phyloP scores from a whole-genome alignment of 2,797 vertebrate species.

The Gallinago solitaria region DNA sequence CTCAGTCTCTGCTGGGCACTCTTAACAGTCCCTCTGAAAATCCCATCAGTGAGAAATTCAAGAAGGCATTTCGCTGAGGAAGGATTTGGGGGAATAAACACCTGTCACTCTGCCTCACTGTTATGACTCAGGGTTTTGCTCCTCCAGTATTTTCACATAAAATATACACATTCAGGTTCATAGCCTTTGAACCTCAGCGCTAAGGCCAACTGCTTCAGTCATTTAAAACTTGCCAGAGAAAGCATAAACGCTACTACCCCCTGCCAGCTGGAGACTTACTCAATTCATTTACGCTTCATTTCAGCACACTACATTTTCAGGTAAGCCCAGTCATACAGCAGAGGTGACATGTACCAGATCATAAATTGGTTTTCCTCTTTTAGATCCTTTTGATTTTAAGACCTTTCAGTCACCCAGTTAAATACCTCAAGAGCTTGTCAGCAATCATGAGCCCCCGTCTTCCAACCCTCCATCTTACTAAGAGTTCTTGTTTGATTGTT shows the following conservation, averaged over 20 bases:
- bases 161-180: neutral
- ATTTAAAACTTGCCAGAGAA: neutral
- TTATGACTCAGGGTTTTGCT: neutral
- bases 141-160: neutral
- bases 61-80: neutral
- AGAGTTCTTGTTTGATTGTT: neutral
- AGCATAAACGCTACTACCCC: neutral
- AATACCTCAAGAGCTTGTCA: neutral
- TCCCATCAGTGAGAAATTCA: neutral
- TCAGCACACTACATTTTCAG: neutral
- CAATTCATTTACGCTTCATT: neutral
- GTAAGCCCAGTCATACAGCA: neutral
- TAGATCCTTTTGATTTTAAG: neutral
- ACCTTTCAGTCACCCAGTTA: neutral
- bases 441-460: accelerated
- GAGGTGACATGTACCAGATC: neutral
- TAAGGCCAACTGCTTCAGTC: neutral
- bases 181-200: neutral
- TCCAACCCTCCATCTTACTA: neutral
- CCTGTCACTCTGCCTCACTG: neutral
- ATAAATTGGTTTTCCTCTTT: neutral
- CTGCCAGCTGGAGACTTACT: neutral
- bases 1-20: neutral
- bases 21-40: neutral
- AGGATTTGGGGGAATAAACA: neutral